Base-by-base conservation (phyloP, 2,888 invertebrate genomes). In the Cenopis cana region DNA sequence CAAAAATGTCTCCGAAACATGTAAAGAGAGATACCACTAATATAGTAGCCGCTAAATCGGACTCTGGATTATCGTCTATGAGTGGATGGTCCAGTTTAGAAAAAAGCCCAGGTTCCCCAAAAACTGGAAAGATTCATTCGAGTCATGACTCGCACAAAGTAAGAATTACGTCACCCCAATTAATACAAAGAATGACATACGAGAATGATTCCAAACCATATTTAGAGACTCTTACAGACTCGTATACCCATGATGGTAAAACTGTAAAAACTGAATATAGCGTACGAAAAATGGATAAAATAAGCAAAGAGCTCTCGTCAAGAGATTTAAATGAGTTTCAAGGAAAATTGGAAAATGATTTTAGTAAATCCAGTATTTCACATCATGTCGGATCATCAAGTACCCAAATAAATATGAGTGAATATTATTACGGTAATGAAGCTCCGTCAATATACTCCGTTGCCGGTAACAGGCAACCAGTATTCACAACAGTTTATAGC, bases 51-150 rank as follows among this genome's bases (percentile, higher is more conserved):
- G 96, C 96, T 0, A 97, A 97, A 86, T 97, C 97, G 0, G 97
- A 98, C 85, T 97, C 97, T 0, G 97, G 97, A 0, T 89, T 98
- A 64, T 97, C 97, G 0, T 97, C 97, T 8, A 96, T 97, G 96
- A 97, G 97, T 82, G 97, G 97, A 5, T 96, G 97, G 95, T 97
- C 97, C 12, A 97, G 97, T 82, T 90, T 97, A 80, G 97, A 97
- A 86, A 97, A 97, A 89, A 97, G 97, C 41, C 97, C 97, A 4
- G 96, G 96, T 33, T 97, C 97, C 0, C 97, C 97, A 0, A 96
- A 96, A 85, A 95, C 93, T 24, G 92, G 89, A 36, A 87, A 91
- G 82, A 82, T 87, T 33, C 93, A 93, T 74, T 81, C 81, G 69
- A 82, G 85, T 73, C 91, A 92, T 70, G 93, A 93, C 74, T 78